Percentiles rank a stretch among this genome's conserved stretches.
These are phyloP conservation scores for Kryptolebias ocellatus DNA, from an alignment of 2,797 vertebrate genomes.

Conservation along the genomic window DNA sequence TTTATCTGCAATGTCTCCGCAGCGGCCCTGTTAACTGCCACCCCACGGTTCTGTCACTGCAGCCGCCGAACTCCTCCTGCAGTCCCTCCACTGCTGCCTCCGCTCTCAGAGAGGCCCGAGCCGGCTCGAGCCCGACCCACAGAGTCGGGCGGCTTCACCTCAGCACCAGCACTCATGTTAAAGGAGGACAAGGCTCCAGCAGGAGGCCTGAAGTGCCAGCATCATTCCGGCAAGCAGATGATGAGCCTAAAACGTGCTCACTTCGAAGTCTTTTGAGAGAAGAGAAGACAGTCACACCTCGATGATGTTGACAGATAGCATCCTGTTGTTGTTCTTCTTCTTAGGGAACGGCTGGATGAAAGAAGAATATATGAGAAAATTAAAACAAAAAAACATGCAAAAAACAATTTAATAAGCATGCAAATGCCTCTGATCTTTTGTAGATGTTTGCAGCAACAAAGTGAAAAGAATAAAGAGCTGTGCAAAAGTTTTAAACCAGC, in stretches of 20 bases:
- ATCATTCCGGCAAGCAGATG: constrained; percentile 62
- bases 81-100: constrained; percentile 27
- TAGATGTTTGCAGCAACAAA: constrained; percentile 5
- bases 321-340: constrained; percentile 84
- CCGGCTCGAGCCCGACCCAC: constrained; percentile 13
- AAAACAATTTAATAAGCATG: constrained; percentile 41
- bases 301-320: constrained; percentile 89
- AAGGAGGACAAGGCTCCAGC: constrained; percentile 39
- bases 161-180: constrained; percentile 20
- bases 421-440: constrained; percentile 50
- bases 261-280: constrained; percentile 58
- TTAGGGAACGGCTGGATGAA: constrained; percentile 82
- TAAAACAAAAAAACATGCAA: constrained; percentile 23
- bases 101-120: constrained; percentile 1
- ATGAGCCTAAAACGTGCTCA: constrained; percentile 51
- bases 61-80: constrained; percentile 26
- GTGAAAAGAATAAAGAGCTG: constrained; percentile 10
- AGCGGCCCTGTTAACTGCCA: constrained; percentile 33
- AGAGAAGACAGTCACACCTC: constrained; percentile 83
- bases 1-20: constrained; percentile 49
- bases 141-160: constrained; percentile 31
- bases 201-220: constrained; percentile 50
- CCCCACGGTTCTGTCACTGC: constrained; percentile 28
- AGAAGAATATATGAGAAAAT: constrained; percentile 43
- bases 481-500: neutral